phyloP scores from a whole-genome alignment of 2,113 vertebrate species.

The Atherinomorus stipes region DNA sequence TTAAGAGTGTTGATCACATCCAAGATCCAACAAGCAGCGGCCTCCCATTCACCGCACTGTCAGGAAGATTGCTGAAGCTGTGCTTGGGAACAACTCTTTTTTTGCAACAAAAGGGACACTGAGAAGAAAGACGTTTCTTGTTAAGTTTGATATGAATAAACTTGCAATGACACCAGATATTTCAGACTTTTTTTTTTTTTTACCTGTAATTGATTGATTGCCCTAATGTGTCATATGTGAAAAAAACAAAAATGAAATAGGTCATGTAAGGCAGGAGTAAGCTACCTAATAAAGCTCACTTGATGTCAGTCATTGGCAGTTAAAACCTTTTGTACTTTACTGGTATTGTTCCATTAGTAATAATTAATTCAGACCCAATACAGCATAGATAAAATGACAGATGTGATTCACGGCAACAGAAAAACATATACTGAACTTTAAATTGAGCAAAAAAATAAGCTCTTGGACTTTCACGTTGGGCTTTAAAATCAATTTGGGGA shows the following conservation, averaged over 20 bases:
- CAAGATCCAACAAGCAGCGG: neutral
- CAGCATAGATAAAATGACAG: no score
- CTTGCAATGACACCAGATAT: constrained; percentile 25
- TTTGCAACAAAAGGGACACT: constrained; percentile 36
- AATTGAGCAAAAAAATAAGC: no score
- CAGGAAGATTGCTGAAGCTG: constrained; percentile 1
- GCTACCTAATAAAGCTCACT: neutral
- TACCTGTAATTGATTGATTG: neutral
- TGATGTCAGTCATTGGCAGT: no score
- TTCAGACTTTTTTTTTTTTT: neutral
- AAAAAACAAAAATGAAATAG: no score
- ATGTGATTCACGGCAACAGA: no score
- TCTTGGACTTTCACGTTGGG: no score
- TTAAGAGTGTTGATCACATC: constrained; percentile 10
- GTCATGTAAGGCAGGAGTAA: neutral
- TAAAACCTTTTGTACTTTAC: neutral
- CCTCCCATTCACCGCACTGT: neutral
- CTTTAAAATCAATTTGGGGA: neutral
- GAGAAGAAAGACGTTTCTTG: constrained; percentile 8
- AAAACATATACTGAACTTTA: no score
- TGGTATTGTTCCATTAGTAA: neutral
- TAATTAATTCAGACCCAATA: neutral
- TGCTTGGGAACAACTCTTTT: neutral
- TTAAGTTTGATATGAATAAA: constrained; percentile 62
- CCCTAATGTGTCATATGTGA: no score